These are phyloP conservation scores for Frieseomelitta varia DNA, from an alignment of 1,140 invertebrate genomes.

Conservation along the genomic window DNA sequence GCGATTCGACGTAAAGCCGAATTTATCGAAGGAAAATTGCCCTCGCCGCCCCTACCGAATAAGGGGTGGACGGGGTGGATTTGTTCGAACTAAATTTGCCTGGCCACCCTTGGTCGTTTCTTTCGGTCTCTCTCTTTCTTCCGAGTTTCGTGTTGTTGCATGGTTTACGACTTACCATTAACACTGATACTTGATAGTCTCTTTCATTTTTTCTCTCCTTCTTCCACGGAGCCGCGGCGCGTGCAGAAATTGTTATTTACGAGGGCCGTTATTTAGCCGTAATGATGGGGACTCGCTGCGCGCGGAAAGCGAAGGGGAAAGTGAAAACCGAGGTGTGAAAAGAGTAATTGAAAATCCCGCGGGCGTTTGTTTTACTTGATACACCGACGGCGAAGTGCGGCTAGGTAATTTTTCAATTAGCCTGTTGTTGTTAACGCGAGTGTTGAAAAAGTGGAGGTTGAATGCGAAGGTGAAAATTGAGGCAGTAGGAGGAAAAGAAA, in stretches of 20 bases:
- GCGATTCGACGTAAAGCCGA: not conserved
- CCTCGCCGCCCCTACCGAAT: not conserved
- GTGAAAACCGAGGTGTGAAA: not conserved
- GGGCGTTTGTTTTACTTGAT: too few species aligned
- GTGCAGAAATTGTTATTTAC: not conserved
- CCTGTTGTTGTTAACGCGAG: too few species aligned
- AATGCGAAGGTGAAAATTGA: too few species aligned
- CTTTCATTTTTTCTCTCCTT: not conserved
- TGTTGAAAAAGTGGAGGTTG: too few species aligned
- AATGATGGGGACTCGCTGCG: not conserved
- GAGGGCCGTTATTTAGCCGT: not conserved
- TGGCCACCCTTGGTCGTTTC: too few species aligned
- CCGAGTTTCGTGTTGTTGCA: not conserved
- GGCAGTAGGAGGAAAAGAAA: too few species aligned
- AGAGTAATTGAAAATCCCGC: too few species aligned
- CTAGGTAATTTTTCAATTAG: too few species aligned
- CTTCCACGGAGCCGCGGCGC: not conserved
- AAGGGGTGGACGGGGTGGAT: not conserved
- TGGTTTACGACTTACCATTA: not conserved
- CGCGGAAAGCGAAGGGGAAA: not conserved
- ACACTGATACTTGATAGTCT: slow-evolving; percentile 6
- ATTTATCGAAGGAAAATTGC: not conserved
- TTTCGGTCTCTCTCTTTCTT: not conserved
- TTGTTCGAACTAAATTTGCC: not conserved
- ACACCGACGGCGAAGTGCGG: too few species aligned